These are phyloP conservation scores for Lomographa bimaculata DNA, from an alignment of 2,888 invertebrate genomes.

Conservation along the genomic window DNA sequence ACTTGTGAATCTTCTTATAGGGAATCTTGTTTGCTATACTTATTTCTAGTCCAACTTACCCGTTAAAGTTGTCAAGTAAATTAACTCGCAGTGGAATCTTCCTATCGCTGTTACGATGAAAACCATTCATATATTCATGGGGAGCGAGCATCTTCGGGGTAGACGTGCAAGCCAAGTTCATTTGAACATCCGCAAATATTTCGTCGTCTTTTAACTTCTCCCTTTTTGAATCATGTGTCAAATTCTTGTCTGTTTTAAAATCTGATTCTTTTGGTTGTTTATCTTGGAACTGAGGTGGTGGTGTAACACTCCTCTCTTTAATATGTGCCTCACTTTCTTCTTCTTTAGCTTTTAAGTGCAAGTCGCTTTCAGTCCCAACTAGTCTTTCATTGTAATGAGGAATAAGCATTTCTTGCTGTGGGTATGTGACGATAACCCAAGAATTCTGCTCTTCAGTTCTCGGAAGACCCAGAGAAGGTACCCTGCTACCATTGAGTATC, in stretches of 20 bases:
- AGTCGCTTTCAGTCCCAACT: slow-evolving; percentile 53
- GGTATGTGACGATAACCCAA: slow-evolving; percentile 74
- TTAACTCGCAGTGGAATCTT: slow-evolving; percentile 61
- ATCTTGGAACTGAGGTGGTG: slow-evolving; percentile 77
- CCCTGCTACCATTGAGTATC: slow-evolving; percentile 64
- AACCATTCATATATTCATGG: slow-evolving; percentile 62
- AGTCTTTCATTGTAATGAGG: slow-evolving; percentile 73
- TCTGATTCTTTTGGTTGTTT: slow-evolving; percentile 63
- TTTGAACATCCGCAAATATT: slow-evolving; percentile 67
- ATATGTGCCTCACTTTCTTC: slow-evolving; percentile 48
- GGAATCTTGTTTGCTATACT: no score
- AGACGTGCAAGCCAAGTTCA: slow-evolving; percentile 74
- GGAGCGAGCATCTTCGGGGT: slow-evolving; percentile 79
- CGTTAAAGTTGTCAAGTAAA: slow-evolving; percentile 69
- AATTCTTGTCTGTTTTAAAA: slow-evolving; percentile 58
- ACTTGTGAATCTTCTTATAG: no score
- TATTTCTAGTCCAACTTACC: no score
- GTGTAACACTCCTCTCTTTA: slow-evolving; percentile 63
- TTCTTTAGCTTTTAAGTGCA: slow-evolving; percentile 50
- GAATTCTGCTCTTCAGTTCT: slow-evolving; percentile 64
- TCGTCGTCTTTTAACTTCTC: slow-evolving; percentile 75
- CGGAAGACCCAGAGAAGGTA: slow-evolving; percentile 72
- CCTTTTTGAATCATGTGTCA: slow-evolving; percentile 72
- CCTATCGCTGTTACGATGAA: slow-evolving; percentile 47
- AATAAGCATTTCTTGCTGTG: slow-evolving; percentile 68